Conservation (phyloP, 2,888 invertebrate genomes). For the Penaeus monodon region DNA sequence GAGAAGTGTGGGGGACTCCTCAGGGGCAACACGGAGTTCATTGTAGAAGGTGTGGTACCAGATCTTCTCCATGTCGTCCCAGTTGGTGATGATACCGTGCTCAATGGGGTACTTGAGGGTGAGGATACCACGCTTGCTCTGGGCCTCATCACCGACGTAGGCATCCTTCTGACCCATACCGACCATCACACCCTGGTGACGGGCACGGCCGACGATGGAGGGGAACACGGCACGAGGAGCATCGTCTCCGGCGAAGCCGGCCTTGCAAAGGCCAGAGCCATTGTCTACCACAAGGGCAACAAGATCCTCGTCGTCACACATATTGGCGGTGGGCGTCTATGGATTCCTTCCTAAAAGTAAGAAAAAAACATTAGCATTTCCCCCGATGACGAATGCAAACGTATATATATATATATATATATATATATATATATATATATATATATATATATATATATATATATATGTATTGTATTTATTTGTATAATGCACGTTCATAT, state of each 20-base stretch:
- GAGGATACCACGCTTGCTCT: constrained; percentile 65
- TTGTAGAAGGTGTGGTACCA: constrained; percentile 99
- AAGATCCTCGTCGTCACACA: no score
- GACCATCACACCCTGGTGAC: constrained; percentile 58
- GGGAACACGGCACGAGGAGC: constrained; percentile 52
- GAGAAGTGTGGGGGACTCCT: constrained; percentile 76
- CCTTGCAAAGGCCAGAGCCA: constrained; percentile 22
- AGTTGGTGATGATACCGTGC: constrained; percentile 79
- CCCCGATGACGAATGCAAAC: no score
- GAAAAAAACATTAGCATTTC: no score
- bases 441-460: no score
- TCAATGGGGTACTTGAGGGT: constrained; percentile 65
- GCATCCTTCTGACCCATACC: constrained; percentile 64
- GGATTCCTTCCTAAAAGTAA: no score
- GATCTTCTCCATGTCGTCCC: constrained; percentile 99
- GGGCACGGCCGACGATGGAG: constrained; percentile 58
- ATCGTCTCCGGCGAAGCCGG: constrained; percentile 57
- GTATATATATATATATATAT: no score
- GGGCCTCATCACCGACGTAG: constrained; percentile 65
- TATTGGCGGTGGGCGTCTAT: no score
- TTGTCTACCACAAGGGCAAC: no score
- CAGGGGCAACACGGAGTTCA: constrained; percentile 94
- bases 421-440: no score
- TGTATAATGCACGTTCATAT: no score
- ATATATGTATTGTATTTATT: no score